Conservation (phyloP, 2,888 invertebrate species). For the Seira sanloemensis region DNA sequence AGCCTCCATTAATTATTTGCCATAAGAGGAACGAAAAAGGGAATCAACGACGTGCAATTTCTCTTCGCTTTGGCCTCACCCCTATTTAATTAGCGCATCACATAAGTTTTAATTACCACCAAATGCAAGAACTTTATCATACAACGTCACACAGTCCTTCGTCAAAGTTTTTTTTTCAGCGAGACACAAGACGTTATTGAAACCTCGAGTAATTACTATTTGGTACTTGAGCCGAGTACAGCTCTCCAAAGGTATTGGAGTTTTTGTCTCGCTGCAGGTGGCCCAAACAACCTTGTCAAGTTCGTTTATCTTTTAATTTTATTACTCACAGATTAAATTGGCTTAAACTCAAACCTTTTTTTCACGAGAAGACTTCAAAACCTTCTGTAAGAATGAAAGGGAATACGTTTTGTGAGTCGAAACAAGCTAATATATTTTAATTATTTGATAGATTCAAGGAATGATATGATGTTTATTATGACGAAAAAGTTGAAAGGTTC, state of each 20-base stretch:
- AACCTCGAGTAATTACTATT: too few relatives aligned
- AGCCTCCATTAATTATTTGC: too few relatives aligned
- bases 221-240: too few relatives aligned
- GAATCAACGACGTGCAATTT: too few relatives aligned
- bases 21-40: too few relatives aligned
- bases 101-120: neutral
- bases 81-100: too few relatives aligned
- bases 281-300: slow-evolving; percentile 56
- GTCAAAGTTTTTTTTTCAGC: neutral
- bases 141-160: slow-evolving; percentile 2
- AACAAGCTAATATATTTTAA: neutral
- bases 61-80: too few relatives aligned
- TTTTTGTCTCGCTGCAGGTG: slow-evolving; percentile 43
- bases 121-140: neutral
- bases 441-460: neutral
- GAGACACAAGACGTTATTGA: neutral
- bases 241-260: slow-evolving; percentile 20
- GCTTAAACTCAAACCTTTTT: slow-evolving; percentile 17
- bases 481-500: slow-evolving; percentile 8
- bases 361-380: neutral
- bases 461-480: slow-evolving; percentile 26
- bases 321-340: slow-evolving; percentile 54
- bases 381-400: neutral
- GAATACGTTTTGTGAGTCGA: too few relatives aligned
- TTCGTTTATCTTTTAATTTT: slow-evolving; percentile 58